Evolutionary conservation across 1,140 invertebrate genomes (phyloP).

Genomic region (Pseudomyrmex pallidus): DNA sequence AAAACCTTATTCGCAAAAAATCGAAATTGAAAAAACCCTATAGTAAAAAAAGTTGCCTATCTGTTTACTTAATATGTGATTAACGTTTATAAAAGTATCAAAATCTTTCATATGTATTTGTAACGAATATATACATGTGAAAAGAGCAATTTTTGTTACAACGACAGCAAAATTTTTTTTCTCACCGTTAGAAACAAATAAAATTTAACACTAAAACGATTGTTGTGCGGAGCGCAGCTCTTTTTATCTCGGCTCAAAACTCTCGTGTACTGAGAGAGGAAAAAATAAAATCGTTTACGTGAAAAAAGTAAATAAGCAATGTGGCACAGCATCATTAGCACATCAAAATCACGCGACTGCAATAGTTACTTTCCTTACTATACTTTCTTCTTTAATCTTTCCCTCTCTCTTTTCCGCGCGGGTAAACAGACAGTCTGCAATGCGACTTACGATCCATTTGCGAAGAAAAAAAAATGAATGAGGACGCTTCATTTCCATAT

Average conservation of each 20-base stretch:
- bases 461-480: background rate
- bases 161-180: background rate
- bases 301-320: slow-evolving; percentile 22
- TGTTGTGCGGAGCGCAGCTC: background rate
- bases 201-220: background rate
- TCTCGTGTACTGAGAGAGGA: slow-evolving; percentile 3
- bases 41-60: too few relatives aligned
- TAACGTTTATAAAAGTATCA: too few relatives aligned
- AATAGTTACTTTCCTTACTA: background rate
- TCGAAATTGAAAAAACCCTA: too few relatives aligned
- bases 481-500: slow-evolving; percentile 71
- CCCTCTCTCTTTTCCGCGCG: slow-evolving; percentile 55
- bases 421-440: slow-evolving; percentile 37
- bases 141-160: background rate
- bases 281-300: slow-evolving; percentile 33
- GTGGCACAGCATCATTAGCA: background rate
- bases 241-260: background rate
- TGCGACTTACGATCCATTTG: slow-evolving; percentile 19
- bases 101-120: too few relatives aligned
- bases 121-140: too few relatives aligned
- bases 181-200: background rate
- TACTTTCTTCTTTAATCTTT: slow-evolving; percentile 60
- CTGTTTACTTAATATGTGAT: too few relatives aligned
- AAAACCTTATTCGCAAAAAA: too few relatives aligned
- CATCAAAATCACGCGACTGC: slow-evolving; percentile 11